phyloP scores from a whole-genome alignment of 1,140 invertebrate genomes.

The Drosophila navojoa region DNA sequence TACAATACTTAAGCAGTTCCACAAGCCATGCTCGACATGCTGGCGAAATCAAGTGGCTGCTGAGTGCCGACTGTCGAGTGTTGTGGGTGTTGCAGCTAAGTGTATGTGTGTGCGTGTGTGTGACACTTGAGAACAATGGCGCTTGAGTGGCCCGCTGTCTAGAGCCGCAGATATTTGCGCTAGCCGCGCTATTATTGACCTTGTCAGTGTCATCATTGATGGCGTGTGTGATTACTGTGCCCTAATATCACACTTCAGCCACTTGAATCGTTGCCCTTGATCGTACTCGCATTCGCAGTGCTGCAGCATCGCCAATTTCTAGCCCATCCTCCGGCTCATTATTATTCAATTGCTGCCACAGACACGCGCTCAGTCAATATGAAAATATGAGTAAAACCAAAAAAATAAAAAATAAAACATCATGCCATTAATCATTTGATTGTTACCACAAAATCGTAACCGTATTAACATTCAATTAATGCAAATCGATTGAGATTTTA shows the following conservation, averaged over 20 bases:
- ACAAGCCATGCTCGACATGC: constrained; percentile 33
- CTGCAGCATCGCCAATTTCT: background rate
- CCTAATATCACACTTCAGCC: constrained; percentile 50
- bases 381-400: background rate
- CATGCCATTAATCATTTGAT: constrained; percentile 71
- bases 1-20: constrained; percentile 31
- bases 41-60: constrained; percentile 1
- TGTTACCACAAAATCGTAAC: constrained; percentile 57
- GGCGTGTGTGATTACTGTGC: constrained; percentile 23
- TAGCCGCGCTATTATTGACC: constrained; percentile 5
- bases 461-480: constrained; percentile 78
- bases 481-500: constrained; percentile 56
- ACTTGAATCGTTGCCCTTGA: constrained; percentile 25
- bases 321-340: constrained; percentile 2
- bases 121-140: constrained; percentile 62
- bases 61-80: background rate
- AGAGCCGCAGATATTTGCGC: background rate
- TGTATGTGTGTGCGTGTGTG: constrained; percentile 6
- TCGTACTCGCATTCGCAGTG: constrained; percentile 21
- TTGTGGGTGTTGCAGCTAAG: constrained; percentile 8
- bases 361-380: background rate
- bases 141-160: constrained; percentile 42
- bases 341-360: constrained; percentile 24
- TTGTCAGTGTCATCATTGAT: constrained; percentile 47
- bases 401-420: constrained; percentile 14